Evolutionary conservation across 2,888 invertebrate genomes (phyloP).

Genomic region (Dicycla oo): DNA sequence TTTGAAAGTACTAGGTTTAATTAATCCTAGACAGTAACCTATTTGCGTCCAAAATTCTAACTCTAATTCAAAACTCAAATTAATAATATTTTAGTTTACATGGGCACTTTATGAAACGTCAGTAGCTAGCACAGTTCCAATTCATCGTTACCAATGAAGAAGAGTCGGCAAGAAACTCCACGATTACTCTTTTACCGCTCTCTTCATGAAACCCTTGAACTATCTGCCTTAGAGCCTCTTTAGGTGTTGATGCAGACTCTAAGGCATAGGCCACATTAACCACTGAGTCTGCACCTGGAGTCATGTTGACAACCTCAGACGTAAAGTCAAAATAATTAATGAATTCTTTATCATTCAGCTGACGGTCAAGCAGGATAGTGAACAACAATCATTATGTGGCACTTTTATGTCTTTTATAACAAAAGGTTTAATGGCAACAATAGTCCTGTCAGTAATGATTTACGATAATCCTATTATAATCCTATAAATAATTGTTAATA

Average conservation of each 20-base stretch:
- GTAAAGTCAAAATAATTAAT: constrained; percentile 1
- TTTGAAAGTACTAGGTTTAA: not conserved
- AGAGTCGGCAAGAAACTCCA: not conserved
- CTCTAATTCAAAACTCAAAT: not conserved
- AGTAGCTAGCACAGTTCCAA: not conserved
- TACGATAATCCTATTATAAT: too few species aligned
- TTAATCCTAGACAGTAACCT: not conserved
- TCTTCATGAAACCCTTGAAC: too few species aligned
- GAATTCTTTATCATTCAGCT: constrained; percentile 3
- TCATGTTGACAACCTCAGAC: not conserved
- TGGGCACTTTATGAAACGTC: too few species aligned
- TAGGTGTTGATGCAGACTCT: not conserved
- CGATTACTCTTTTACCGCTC: not conserved
- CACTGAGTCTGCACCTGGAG: not conserved
- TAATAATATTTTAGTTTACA: not conserved
- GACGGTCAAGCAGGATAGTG: not conserved
- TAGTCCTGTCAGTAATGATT: constrained; percentile 6
- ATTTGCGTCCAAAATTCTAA: not conserved
- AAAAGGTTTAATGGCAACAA: constrained; percentile 5
- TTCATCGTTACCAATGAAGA: too few species aligned
- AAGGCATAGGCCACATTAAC: not conserved
- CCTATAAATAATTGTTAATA: too few species aligned
- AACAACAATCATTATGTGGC: not conserved
- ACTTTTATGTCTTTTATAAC: not conserved
- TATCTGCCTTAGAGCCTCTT: not conserved